Conservation (phyloP, 2,797 vertebrate genomes). For the Rhincodon typus region DNA sequence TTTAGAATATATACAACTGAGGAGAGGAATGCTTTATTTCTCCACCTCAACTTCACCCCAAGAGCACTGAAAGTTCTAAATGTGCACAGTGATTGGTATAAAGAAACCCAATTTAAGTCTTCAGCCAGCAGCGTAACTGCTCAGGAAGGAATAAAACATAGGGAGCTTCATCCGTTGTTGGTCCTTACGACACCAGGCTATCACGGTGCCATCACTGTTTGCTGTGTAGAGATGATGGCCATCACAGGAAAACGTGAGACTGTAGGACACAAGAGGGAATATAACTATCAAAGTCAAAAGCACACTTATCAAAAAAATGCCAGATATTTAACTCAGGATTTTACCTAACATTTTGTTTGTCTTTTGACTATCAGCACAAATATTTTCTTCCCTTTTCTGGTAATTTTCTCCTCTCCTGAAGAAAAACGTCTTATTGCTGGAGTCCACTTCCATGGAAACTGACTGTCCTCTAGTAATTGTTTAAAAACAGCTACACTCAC, state of each 20-base stretch:
- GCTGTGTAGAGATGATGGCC: slow-evolving; percentile 95
- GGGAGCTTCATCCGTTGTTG: slow-evolving; percentile 94
- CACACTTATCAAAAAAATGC: background rate
- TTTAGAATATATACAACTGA: slow-evolving; percentile 18
- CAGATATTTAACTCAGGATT: background rate
- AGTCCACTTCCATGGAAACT: background rate
- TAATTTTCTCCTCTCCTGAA: background rate
- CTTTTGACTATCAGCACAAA: background rate
- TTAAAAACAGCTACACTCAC: background rate
- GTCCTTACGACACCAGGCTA: slow-evolving; percentile 94
- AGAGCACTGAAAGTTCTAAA: background rate
- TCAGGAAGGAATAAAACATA: slow-evolving; percentile 98
- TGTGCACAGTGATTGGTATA: slow-evolving; percentile 30
- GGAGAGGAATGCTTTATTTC: background rate
- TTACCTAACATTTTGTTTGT: background rate
- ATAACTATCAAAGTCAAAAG: background rate
- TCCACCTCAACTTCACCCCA: background rate
- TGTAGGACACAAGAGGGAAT: slow-evolving; percentile 50
- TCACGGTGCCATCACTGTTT: slow-evolving; percentile 89
- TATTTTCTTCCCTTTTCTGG: background rate
- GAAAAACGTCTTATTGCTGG: background rate
- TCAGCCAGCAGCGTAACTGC: slow-evolving; percentile 90
- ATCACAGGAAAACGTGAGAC: slow-evolving; percentile 93
- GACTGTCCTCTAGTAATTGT: background rate
- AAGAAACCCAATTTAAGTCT: background rate